Evolutionary conservation across 2,797 vertebrate species (phyloP).

Genomic region (Carcharodon carcharias): DNA sequence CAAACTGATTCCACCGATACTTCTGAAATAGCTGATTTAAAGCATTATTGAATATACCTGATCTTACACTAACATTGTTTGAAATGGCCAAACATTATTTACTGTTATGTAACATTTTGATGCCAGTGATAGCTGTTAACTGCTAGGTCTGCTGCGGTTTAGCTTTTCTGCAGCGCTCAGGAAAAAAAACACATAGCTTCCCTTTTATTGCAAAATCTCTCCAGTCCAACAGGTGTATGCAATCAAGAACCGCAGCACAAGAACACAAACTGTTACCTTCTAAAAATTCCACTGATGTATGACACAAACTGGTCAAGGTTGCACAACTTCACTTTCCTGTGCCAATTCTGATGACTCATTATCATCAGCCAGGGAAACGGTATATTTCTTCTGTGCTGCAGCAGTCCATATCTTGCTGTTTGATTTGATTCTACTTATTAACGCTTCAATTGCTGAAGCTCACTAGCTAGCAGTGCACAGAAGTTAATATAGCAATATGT

Average conservation of each 20-base stretch:
- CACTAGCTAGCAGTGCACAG: background rate
- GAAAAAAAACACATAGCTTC: slow-evolving; percentile 61
- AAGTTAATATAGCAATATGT: background rate
- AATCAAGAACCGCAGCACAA: slow-evolving; percentile 65
- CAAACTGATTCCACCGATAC: background rate
- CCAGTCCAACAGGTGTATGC: slow-evolving; percentile 72
- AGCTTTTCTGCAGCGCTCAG: slow-evolving; percentile 62
- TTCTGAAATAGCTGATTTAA: background rate
- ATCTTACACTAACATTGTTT: background rate
- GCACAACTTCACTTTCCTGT: slow-evolving; percentile 73
- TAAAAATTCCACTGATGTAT: slow-evolving; percentile 66
- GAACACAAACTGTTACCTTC: slow-evolving; percentile 69
- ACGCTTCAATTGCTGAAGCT: slow-evolving; percentile 14
- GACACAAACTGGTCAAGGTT: slow-evolving; percentile 68
- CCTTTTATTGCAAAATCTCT: slow-evolving; percentile 69
- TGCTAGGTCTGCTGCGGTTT: slow-evolving; percentile 71
- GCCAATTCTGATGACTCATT: slow-evolving; percentile 69
- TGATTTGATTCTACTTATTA: background rate
- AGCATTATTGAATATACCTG: background rate
- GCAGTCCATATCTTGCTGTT: background rate
- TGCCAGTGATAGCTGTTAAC: slow-evolving; percentile 73
- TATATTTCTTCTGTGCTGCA: background rate
- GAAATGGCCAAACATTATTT: slow-evolving; percentile 63
- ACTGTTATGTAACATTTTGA: slow-evolving; percentile 71
- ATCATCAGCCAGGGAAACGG: slow-evolving; percentile 53